A percentile compares a stretch with the other conserved stretches of the same genome.
phyloP scores from a whole-genome alignment of 2,888 invertebrate genomes.

The Onchidella celtica region DNA sequence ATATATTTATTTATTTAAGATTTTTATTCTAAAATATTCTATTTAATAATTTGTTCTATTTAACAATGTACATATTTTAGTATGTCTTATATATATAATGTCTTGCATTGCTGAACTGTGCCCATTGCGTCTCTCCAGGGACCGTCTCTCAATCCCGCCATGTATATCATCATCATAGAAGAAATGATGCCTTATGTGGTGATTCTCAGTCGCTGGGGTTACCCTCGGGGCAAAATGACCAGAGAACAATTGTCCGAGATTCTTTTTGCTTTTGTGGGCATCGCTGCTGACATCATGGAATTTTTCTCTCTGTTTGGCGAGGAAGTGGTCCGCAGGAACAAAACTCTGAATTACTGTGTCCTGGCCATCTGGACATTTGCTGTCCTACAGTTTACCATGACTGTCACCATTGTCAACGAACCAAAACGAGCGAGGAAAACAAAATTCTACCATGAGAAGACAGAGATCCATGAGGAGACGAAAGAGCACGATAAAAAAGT shows the following conservation, averaged over 20 bases:
- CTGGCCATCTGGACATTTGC: slow-evolving; percentile 77
- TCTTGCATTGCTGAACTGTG: too few species aligned
- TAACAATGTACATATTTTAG: background rate
- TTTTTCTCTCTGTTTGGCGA: slow-evolving; percentile 73
- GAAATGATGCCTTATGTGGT: slow-evolving; percentile 72
- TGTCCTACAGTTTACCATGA: slow-evolving; percentile 77
- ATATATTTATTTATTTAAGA: too few species aligned
- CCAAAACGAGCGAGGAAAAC: slow-evolving; percentile 40
- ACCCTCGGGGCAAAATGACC: slow-evolving; percentile 74
- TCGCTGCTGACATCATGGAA: slow-evolving; percentile 77
- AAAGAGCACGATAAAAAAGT: slow-evolving; percentile 13
- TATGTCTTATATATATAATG: too few species aligned
- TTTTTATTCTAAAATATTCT: too few species aligned
- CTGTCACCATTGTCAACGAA: slow-evolving; percentile 74
- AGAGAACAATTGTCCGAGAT: slow-evolving; percentile 79
- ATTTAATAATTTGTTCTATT: too few species aligned
- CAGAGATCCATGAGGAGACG: background rate
- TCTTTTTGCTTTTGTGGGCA: slow-evolving; percentile 79
- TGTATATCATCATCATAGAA: slow-evolving; percentile 69
- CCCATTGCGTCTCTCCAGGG: too few species aligned
- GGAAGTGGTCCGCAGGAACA: slow-evolving; percentile 64
- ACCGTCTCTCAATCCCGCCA: slow-evolving; percentile 56
- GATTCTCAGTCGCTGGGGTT: slow-evolving; percentile 74
- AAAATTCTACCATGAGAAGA: background rate
- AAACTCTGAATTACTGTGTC: slow-evolving; percentile 70